Evolutionary conservation across 30 jellyfish, hydroid and myxozoan genomes (phyloP), one percentile per base, ranked within the genome.

Genomic region (Calvadosia cruxmelitensis): DNA sequence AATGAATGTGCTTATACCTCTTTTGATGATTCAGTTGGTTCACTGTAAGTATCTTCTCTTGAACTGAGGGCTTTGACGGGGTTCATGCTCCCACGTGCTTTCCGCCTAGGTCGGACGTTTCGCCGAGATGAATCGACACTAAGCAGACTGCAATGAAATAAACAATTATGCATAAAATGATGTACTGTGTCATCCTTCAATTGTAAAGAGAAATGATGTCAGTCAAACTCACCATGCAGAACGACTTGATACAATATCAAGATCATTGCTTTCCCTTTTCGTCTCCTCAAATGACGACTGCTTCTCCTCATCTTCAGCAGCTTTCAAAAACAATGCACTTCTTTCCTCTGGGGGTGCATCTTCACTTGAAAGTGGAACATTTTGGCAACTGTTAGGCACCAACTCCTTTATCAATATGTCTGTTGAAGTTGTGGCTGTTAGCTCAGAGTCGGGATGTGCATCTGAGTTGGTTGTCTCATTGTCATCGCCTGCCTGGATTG

Each of bases 181-280:
- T 15, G 27, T 15, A 24, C 12, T 5, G 27, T 7, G 27, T 5
- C 10, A 15, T 3, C 12, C 31, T 29, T 23, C 5, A 32, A 32
- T 29, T 24, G 23, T 25, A 24, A 15, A 34, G 27, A 0, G 5
- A 1, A 24, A 66, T 51, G 29, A 49, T 33, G 23, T 2, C 20
- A 25, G 3, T 1, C 2, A 0, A 7, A 84, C 95, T 68, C 70
- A 86, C 96, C 73, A 90, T 27, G 81, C 27, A 1, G 86, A 69
- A 36, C 51, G 67, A n/a, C 77, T 72, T 31, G 96, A 78, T 5
- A 86, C 83, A 52, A 63, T 73, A 66, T 86, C 96, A 33, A 79
- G 78, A 50, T 86, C 80, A 30, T 64, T 68, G 52, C 79, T 33
- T 49, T 71, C 32, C 24, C 63, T 72, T 36, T 49, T 68, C 64